Evolutionary conservation across 2,797 vertebrate species (phyloP).

Genomic region (Pseudotriccus pelzelni): DNA sequence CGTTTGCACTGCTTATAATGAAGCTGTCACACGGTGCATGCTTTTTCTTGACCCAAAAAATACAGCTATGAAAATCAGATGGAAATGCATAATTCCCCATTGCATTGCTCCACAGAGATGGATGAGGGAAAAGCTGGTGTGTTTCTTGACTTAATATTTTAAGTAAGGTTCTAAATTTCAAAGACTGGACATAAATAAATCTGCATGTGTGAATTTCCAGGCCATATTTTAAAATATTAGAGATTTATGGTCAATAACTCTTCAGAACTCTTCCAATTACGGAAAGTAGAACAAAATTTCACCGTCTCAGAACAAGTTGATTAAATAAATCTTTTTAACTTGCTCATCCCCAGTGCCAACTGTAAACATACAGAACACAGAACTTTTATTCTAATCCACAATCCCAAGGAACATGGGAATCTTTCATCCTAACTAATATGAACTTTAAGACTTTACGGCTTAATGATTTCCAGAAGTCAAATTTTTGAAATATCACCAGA

Average conservation of each 20-base stretch:
- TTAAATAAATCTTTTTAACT: not conserved
- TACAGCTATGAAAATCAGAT: not conserved
- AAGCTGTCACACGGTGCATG: not conserved
- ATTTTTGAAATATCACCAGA: not conserved
- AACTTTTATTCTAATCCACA: not conserved
- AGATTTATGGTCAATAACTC: not conserved
- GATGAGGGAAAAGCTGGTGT: not conserved
- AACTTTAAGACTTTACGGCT: not conserved
- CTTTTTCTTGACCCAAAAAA: not conserved
- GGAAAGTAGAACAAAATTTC: not conserved
- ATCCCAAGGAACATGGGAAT: not conserved
- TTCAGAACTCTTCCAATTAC: not conserved
- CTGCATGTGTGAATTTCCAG: not conserved
- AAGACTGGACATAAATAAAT: not conserved
- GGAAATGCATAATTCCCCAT: not conserved
- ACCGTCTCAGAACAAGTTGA: not conserved
- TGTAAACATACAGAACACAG: not conserved
- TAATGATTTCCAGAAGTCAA: not conserved
- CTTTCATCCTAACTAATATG: not conserved
- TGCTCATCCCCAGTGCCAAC: not conserved
- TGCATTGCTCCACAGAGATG: not conserved
- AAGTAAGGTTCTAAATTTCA: not conserved
- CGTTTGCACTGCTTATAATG: not conserved
- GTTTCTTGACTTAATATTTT: conserved; percentile 1
- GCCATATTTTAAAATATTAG: not conserved